phyloP scores from a whole-genome alignment of 2,888 invertebrate species.

The Phorcus lineatus region DNA sequence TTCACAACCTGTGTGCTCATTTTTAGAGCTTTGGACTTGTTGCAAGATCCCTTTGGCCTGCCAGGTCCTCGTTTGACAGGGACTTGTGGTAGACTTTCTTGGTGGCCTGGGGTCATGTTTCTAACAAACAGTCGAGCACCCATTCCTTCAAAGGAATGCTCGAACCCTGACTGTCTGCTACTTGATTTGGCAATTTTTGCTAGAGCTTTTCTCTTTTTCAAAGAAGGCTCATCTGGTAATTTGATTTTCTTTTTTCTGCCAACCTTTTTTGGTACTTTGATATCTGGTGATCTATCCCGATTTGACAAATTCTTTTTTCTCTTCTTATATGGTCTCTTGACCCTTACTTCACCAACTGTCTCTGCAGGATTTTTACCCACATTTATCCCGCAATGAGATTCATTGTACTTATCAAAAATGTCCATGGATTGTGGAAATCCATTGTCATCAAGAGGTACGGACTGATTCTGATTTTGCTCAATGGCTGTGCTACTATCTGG shows the following conservation, averaged over 20 bases:
- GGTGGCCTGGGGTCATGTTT: background rate
- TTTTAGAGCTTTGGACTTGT: conserved; percentile 32
- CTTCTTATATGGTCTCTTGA: background rate
- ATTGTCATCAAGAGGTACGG: background rate
- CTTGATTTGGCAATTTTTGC: background rate
- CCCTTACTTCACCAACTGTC: background rate
- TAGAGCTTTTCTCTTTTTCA: conserved; percentile 1
- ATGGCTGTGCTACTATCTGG: conserved; percentile 12
- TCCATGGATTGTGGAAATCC: background rate
- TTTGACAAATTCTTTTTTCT: background rate
- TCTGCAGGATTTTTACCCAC: background rate
- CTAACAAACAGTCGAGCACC: conserved; percentile 9
- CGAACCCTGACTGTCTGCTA: background rate
- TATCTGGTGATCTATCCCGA: background rate
- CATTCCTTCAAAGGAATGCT: conserved; percentile 1
- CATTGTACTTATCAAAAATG: background rate
- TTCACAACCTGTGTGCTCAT: background rate
- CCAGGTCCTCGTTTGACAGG: conserved; percentile 39
- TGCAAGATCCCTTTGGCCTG: conserved; percentile 50
- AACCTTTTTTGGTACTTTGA: background rate
- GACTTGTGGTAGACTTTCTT: background rate
- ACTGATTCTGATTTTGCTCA: conserved; percentile 10
- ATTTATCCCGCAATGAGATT: background rate
- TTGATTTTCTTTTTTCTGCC: conserved; percentile 8
- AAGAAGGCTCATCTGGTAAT: background rate